Conservation (phyloP, 2,888 invertebrate species). For the Caenorhabditis zanzibari region DNA sequence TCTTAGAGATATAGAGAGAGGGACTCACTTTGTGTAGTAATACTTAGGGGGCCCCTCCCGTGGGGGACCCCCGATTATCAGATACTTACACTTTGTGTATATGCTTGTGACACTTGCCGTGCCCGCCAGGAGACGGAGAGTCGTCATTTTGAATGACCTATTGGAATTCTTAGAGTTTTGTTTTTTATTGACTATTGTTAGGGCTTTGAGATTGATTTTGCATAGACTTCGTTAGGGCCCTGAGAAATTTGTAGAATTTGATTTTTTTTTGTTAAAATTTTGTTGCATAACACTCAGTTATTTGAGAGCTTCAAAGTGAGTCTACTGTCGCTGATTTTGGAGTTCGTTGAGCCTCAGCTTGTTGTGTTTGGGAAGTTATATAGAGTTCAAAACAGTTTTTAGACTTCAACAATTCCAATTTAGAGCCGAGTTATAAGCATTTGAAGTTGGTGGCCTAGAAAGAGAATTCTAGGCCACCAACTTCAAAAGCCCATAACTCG, state of each 20-base stretch:
- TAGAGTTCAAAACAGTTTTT: too few relatives aligned
- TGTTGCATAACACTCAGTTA: neutral
- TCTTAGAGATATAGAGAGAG: neutral
- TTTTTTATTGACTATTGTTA: neutral
- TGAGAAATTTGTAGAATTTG: neutral
- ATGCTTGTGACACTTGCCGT: conserved; percentile 15
- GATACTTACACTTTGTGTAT: conserved; percentile 46
- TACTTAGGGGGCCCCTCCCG: neutral
- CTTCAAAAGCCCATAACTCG: too few relatives aligned
- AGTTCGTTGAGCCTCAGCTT: too few relatives aligned
- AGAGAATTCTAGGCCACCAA: too few relatives aligned
- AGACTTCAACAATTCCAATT: too few relatives aligned
- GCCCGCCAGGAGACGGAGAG: conserved; percentile 6
- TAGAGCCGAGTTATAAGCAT: too few relatives aligned
- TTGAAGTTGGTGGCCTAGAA: too few relatives aligned
- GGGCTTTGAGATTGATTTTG: too few relatives aligned
- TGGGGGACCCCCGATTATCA: conserved; percentile 38
- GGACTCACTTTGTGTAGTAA: conserved; percentile 21
- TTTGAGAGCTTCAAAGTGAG: neutral
- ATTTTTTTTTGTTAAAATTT: too few relatives aligned
- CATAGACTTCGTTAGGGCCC: too few relatives aligned
- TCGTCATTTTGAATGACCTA: conserved; percentile 9
- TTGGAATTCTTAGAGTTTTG: neutral
- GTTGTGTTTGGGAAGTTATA: too few relatives aligned
- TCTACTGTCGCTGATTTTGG: too few relatives aligned